Conservation (phyloP, 2,888 invertebrate genomes). For the Allophyes oxyacanthae region DNA sequence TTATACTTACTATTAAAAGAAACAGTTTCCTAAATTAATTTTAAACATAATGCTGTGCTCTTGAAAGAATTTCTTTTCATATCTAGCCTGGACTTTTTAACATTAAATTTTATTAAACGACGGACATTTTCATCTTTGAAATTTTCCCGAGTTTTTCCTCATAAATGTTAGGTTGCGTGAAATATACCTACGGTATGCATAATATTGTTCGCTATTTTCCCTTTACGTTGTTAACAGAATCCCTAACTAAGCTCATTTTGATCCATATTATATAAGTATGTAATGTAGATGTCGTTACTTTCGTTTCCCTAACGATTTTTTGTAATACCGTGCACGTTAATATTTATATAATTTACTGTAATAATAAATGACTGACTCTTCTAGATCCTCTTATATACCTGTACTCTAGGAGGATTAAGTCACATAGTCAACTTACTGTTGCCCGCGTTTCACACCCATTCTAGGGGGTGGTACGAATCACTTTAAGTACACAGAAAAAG, state of each 20-base stretch:
- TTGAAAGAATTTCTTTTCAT: slow-evolving; percentile 37
- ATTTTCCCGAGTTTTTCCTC: slow-evolving; percentile 41
- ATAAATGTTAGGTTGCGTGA: slow-evolving; percentile 31
- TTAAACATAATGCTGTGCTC: slow-evolving; percentile 39
- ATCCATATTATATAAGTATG: background rate
- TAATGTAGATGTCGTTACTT: background rate
- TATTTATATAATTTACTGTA: no score
- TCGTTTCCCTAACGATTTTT: background rate
- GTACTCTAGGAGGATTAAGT: no score
- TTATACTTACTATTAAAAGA: slow-evolving; percentile 19
- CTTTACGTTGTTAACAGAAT: slow-evolving; percentile 14
- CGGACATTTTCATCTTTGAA: slow-evolving; percentile 22
- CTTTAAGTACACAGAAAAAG: no score
- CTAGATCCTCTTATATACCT: no score
- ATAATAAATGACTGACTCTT: no score
- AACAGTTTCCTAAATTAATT: slow-evolving; percentile 47
- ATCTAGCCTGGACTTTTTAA: slow-evolving; percentile 34
- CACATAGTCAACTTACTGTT: no score
- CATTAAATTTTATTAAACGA: slow-evolving; percentile 52
- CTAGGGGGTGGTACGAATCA: no score
- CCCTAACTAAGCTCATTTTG: slow-evolving; percentile 31
- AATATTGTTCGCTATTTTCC: slow-evolving; percentile 15
- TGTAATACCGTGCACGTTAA: no score
- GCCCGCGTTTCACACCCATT: no score
- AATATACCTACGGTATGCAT: slow-evolving; percentile 18